Percentiles rank a stretch among this genome's conserved stretches.
Conservation (phyloP, 2,888 invertebrate species). For the Thyatira batis region DNA sequence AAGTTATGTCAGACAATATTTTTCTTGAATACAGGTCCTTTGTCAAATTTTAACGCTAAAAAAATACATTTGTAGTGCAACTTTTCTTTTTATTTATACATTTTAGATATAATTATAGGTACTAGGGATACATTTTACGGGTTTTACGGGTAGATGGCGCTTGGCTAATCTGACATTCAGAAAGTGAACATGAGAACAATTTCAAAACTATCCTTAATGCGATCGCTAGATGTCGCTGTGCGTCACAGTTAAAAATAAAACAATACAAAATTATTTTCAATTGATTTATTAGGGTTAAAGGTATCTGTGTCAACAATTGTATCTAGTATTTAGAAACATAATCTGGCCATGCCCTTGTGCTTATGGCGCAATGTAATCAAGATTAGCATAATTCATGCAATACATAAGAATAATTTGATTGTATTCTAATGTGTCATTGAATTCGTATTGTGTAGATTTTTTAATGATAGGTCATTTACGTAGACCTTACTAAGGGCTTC, state of each 20-base stretch:
- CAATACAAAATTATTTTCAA: background rate
- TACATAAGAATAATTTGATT: background rate
- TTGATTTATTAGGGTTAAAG: background rate
- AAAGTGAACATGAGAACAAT: too few species aligned
- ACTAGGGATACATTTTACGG: too few species aligned
- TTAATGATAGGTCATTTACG: background rate
- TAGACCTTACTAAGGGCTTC: background rate
- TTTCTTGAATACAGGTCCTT: too few species aligned
- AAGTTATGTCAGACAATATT: too few species aligned
- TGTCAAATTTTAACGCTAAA: too few species aligned
- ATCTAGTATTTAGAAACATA: background rate
- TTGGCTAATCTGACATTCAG: too few species aligned
- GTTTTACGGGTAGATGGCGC: too few species aligned
- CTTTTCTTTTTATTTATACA: too few species aligned
- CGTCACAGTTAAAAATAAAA: background rate
- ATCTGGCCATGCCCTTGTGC: background rate
- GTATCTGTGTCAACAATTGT: constrained; percentile 1
- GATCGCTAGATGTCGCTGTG: too few species aligned
- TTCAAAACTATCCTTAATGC: too few species aligned
- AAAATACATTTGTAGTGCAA: too few species aligned
- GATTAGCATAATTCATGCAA: constrained; percentile 2
- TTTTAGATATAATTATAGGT: too few species aligned
- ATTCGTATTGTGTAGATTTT: background rate
- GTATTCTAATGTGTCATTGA: constrained; percentile 1
- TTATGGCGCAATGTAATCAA: background rate